phyloP scores from a whole-genome alignment of 2,888 invertebrate genomes.

The Drosophila subsilvestris region DNA sequence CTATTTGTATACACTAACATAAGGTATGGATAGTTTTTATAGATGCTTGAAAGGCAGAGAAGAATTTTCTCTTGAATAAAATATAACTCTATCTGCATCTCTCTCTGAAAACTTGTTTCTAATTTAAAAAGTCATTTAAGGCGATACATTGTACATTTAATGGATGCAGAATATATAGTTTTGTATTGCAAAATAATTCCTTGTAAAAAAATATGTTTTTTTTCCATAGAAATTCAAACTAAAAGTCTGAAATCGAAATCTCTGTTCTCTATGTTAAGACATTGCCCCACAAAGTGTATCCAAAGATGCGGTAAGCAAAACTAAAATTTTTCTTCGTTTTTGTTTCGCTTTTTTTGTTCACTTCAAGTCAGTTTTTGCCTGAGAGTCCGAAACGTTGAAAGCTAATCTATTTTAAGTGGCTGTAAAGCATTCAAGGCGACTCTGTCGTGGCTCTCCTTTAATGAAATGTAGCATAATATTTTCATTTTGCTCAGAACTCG shows the following conservation, averaged over 20 bases:
- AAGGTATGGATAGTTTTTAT: not conserved
- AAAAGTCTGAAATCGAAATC: not conserved
- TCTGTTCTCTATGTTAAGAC: too few species aligned
- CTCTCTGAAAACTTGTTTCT: too few species aligned
- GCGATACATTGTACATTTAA: too few species aligned
- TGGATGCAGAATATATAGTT: not conserved
- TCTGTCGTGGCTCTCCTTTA: conserved; percentile 31
- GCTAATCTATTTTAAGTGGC: conserved; percentile 78
- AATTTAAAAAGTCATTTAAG: too few species aligned
- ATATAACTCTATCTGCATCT: too few species aligned
- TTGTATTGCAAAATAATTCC: too few species aligned
- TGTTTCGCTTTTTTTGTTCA: conserved; percentile 14
- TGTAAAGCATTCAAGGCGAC: conserved; percentile 59
- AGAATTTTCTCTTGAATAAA: not conserved
- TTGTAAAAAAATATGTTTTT: too few species aligned
- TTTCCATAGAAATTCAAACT: not conserved
- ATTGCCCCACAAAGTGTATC: not conserved
- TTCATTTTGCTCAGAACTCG: conserved; percentile 51
- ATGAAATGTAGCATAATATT: conserved; percentile 76
- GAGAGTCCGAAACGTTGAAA: conserved; percentile 59
- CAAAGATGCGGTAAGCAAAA: not conserved
- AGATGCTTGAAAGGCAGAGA: not conserved
- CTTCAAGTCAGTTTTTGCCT: conserved; percentile 21
- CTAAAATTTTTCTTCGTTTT: not conserved
- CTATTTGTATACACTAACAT: not conserved